phyloP scores from a whole-genome alignment of 2,797 vertebrate genomes.

The Apogon hyalosoma region DNA sequence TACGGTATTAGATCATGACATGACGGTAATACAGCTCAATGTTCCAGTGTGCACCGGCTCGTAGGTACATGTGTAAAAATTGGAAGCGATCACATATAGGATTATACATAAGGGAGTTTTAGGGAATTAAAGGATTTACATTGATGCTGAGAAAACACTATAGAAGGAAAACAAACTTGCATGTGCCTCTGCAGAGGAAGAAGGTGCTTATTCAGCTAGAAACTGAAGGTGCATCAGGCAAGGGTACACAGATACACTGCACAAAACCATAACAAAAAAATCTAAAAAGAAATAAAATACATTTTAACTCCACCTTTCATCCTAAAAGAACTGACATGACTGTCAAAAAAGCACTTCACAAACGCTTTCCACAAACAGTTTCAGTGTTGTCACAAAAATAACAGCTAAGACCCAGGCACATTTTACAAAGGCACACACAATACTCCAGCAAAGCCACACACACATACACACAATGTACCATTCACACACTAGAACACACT shows the following conservation, averaged over 20 bases:
- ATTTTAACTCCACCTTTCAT: constrained; percentile 9
- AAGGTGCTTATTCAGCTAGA: constrained; percentile 63
- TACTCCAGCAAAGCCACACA: constrained; percentile 23
- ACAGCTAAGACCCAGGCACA: constrained; percentile 62
- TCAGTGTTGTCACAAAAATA: constrained; percentile 64
- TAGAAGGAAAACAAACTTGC: constrained; percentile 25
- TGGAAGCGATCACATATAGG: constrained; percentile 4
- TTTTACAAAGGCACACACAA: constrained; percentile 33
- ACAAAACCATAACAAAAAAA: constrained; percentile 4
- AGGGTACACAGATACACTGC: constrained; percentile 10
- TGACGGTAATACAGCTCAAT: constrained; percentile 48
- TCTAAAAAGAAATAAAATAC: not conserved
- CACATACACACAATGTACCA: constrained; percentile 6
- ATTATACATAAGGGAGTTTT: constrained; percentile 9
- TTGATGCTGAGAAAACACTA: constrained; percentile 15
- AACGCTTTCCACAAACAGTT: constrained; percentile 40
- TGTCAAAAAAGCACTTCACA: constrained; percentile 10
- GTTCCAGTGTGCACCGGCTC: constrained; percentile 39
- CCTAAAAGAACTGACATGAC: constrained; percentile 10
- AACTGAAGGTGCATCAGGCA: constrained; percentile 6
- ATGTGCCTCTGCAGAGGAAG: constrained; percentile 41
- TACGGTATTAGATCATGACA: constrained; percentile 57
- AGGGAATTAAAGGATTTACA: constrained; percentile 9
- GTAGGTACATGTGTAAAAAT: constrained; percentile 40
- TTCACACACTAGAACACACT: constrained; percentile 51